Evolutionary conservation across 35 echinoderm and acorn worm species (phyloP), one percentile per base, ranked within the genome.

Genomic region (Ophiothrix spiculata): DNA sequence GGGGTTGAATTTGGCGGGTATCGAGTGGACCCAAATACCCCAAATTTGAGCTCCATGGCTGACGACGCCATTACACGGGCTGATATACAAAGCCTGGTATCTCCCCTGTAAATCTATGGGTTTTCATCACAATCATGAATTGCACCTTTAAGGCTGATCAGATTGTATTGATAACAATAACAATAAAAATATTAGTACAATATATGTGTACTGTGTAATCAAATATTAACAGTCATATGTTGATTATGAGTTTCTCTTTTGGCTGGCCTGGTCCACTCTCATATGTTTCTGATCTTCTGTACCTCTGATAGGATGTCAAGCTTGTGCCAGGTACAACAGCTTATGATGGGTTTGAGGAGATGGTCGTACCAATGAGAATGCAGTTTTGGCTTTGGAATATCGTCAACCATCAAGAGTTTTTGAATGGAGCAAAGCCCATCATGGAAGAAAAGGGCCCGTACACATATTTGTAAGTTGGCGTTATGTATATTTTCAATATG

Each of bases 391-490:
- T 87, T 28, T 87, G 42, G 40, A 36, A 87, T 69, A 13, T 80
- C 31, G 21, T 33, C 33, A 87, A 87, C 76, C 86, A 75, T 28
- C 76, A 87, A 31, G 76, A 87, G 31, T 79, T 87, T 34, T 37
- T 87, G 8, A 33, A 32, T 11, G 86, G 86, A 63, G 86, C 35
- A 19, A 87, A 87, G 73, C 86, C 86, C n/a, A 32, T 56, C 21
- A 40, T 87, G 8, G 77, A 87, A 63, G 76, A 87, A 69, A 87
- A 80, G 31, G 77, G 76, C 21, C 86, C 76, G 21, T 80, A 80
- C 35, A 79, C 86, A 32, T 87, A 77, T 42, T 35, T 21, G 86
- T 87, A 87, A 87, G 86, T 38, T n/a, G n/a, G n/a, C n/a, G n/a
- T n/a, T n/a, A n/a, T n/a, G n/a, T n/a, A n/a, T n/a, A n/a, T n/a